phyloP scores from a whole-genome alignment of 2,888 invertebrate genomes.

The Cinara cedri region DNA sequence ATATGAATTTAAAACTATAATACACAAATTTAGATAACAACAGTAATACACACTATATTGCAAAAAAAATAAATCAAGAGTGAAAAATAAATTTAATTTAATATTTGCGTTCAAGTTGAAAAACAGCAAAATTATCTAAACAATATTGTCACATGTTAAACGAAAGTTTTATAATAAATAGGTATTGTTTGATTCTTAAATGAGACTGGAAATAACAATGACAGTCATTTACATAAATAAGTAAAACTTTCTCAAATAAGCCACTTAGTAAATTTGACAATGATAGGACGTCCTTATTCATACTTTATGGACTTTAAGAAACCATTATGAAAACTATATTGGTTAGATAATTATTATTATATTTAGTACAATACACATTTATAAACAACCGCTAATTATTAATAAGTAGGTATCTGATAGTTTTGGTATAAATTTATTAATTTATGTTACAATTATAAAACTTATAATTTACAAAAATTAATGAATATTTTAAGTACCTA shows the following conservation, averaged over 20 bases:
- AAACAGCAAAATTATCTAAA: no score
- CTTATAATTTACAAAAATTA: no score
- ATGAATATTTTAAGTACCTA: no score
- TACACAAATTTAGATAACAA: not conserved
- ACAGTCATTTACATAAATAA: slow-evolving; percentile 36
- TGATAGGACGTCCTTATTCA: not conserved
- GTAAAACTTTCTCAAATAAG: slow-evolving; percentile 40
- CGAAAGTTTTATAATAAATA: slow-evolving; percentile 38
- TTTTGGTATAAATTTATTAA: no score
- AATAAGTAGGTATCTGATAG: no score
- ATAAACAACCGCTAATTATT: no score
- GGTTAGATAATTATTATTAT: not conserved
- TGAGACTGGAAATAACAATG: slow-evolving; percentile 40
- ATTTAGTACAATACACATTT: not conserved
- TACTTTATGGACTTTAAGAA: not conserved
- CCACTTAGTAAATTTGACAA: slow-evolving; percentile 31
- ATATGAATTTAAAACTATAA: not conserved
- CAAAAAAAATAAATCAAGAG: not conserved
- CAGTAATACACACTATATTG: not conserved
- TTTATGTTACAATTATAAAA: no score
- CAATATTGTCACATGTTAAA: not conserved
- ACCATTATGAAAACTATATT: slow-evolving; percentile 10
- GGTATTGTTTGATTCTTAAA: slow-evolving; percentile 41
- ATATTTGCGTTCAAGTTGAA: not conserved
- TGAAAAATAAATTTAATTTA: slow-evolving; percentile 1